These are phyloP conservation scores for Acanthopagrus latus DNA, from an alignment of 2,797 vertebrate genomes.

Conservation along the genomic window DNA sequence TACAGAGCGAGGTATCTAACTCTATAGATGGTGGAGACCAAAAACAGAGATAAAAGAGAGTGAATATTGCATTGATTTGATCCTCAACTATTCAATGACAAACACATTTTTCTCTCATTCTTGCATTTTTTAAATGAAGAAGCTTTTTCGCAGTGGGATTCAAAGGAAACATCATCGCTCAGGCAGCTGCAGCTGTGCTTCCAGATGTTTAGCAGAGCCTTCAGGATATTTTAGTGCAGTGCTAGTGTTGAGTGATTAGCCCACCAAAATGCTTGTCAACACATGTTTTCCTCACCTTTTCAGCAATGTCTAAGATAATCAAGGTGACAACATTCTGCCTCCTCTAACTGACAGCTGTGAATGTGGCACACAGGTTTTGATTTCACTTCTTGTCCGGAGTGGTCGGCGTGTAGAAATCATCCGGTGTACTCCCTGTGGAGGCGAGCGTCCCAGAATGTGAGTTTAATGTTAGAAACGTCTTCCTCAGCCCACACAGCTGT, in stretches of 20 bases:
- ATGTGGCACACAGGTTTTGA: slow-evolving; percentile 80
- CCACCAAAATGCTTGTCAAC: neutral
- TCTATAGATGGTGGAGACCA: neutral
- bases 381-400: slow-evolving; percentile 83
- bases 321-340: neutral
- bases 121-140: neutral
- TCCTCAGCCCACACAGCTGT: neutral
- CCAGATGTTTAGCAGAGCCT: neutral
- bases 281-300: neutral
- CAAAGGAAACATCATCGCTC: slow-evolving; percentile 4
- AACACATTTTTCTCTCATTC: too few species aligned
- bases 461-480: slow-evolving; percentile 2
- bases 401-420: slow-evolving; percentile 81
- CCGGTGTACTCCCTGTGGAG: slow-evolving; percentile 86
- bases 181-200: slow-evolving; percentile 35
- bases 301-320: neutral
- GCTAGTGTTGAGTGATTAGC: neutral
- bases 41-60: neutral
- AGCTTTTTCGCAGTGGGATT: neutral
- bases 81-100: too few species aligned
- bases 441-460: slow-evolving; percentile 84
- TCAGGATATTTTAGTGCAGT: neutral
- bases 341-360: slow-evolving; percentile 26
- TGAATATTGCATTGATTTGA: neutral
- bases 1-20: neutral